Base-by-base conservation (phyloP, 1,140 invertebrate species). In the Drosophila nigromelanica region DNA sequence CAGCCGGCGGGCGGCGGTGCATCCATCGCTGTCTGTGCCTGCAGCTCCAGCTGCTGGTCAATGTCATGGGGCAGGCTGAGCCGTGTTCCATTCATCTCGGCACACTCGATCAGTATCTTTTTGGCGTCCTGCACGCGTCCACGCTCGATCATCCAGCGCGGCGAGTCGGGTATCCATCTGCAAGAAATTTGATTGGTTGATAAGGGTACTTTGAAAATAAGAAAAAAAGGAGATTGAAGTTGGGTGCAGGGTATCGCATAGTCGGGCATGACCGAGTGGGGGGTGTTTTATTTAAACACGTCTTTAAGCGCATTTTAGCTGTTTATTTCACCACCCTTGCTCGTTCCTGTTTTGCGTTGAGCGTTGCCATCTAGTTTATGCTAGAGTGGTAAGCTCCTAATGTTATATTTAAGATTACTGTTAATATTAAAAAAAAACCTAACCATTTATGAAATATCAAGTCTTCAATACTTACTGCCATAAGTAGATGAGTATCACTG, bases 91-190 rank as follows among this genome's bases (percentile, higher is more conserved):
- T 94, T 94, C 58, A 92, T 93, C 66, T 93, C 94, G 5, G 96
- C 96, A 10, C 96, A 96, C 56, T 93, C 94, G 61, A 95, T 92
- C 2, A 97, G 80, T 2, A 97, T 94, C 58, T 93, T 92, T 61
- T 96, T 95, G 0, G 97, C 96, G 70, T 95, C 94, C 35, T 95
- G 94, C 24, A 96, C 93, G 58, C 94, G 94, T 0, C 96, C 96
- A 52, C 95, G 93, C 0, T 95, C 94, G 1, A 97, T 92, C n/a
- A 97, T 92, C 97, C 97, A 98, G 60, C 96, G 93, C 0, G 97
- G 97, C 24, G 96, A 97, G 92, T 98, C 96, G 35, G 97, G 96
- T 82, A 97, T 92, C 89, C 91, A 91, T 66, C 91, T 92, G 15
- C 0, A 42, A 15, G 0, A 35, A 10, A 35, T 35, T 35, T 7